phyloP scores from a whole-genome alignment of 2,797 vertebrate genomes.

The Philypnodon macrostomus region DNA sequence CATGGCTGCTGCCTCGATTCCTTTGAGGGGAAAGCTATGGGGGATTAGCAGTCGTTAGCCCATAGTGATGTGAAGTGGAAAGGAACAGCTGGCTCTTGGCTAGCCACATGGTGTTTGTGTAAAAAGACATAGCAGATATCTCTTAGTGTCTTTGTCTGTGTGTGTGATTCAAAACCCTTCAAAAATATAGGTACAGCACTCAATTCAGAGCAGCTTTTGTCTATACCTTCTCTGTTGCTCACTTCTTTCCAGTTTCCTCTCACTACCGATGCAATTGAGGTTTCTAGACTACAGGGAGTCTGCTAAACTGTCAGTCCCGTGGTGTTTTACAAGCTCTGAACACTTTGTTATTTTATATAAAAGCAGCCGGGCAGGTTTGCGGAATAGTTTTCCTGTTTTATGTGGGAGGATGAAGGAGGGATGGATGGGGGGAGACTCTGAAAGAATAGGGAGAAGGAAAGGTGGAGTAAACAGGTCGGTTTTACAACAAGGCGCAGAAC shows the following conservation, averaged over 20 bases:
- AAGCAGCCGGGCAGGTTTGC: slow-evolving; percentile 53
- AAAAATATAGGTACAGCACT: slow-evolving; percentile 31
- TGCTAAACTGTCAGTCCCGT: slow-evolving; percentile 72
- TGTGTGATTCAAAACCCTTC: too few species aligned
- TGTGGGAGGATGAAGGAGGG: slow-evolving; percentile 57
- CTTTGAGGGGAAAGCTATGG: slow-evolving; percentile 74
- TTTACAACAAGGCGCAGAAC: slow-evolving; percentile 56
- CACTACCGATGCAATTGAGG: slow-evolving; percentile 34
- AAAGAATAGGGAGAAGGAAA: slow-evolving; percentile 38
- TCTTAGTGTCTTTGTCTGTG: slow-evolving; percentile 28
- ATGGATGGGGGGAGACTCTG: too few species aligned
- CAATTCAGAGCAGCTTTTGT: slow-evolving; percentile 33
- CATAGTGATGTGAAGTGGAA: slow-evolving; percentile 76
- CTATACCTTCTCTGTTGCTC: not conserved
- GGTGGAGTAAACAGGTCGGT: slow-evolving; percentile 62
- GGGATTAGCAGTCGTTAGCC: slow-evolving; percentile 75
- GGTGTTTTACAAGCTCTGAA: slow-evolving; percentile 69
- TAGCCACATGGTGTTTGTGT: slow-evolving; percentile 66
- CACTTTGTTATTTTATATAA: slow-evolving; percentile 74
- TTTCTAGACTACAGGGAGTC: slow-evolving; percentile 61
- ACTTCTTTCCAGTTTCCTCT: slow-evolving; percentile 16
- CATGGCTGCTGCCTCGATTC: slow-evolving; percentile 71
- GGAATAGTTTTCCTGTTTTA: slow-evolving; percentile 69
- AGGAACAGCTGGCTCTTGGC: slow-evolving; percentile 75
- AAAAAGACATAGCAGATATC: slow-evolving; percentile 35